Evolutionary conservation across 2,888 invertebrate species (phyloP).

Genomic region (Plebejus anna): DNA sequence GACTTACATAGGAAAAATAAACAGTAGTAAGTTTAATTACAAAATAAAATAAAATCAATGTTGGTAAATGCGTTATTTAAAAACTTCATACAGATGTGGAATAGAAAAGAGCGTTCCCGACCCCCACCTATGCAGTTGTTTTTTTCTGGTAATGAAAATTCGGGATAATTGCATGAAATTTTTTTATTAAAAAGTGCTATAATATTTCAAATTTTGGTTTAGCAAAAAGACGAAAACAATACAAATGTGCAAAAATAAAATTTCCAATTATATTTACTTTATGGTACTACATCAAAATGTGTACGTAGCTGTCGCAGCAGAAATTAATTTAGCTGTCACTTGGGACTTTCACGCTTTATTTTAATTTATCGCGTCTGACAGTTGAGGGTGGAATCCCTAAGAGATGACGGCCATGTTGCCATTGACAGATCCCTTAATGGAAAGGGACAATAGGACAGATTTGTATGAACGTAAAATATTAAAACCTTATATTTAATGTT

Average conservation of each 20-base stretch:
- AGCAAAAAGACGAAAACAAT: no score
- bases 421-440: constrained; percentile 2
- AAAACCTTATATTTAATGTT: neutral
- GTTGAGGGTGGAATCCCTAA: neutral
- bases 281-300: neutral
- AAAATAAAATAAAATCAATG: neutral
- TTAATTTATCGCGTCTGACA: constrained; percentile 1
- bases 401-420: neutral
- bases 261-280: no score
- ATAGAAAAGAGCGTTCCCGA: no score
- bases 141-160: no score
- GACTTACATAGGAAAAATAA: neutral
- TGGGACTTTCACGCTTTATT: neutral
- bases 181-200: no score
- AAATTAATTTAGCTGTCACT: constrained; percentile 16
- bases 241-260: no score
- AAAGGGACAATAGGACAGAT: neutral
- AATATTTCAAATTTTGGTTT: no score
- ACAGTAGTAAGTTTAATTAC: neutral
- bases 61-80: neutral
- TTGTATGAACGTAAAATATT: neutral
- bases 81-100: no score
- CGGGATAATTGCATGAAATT: no score
- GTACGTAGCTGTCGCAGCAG: neutral
- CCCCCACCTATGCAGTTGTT: no score